These are phyloP conservation scores for Calonectris borealis DNA, from an alignment of 2,113 vertebrate genomes.

Conservation along the genomic window DNA sequence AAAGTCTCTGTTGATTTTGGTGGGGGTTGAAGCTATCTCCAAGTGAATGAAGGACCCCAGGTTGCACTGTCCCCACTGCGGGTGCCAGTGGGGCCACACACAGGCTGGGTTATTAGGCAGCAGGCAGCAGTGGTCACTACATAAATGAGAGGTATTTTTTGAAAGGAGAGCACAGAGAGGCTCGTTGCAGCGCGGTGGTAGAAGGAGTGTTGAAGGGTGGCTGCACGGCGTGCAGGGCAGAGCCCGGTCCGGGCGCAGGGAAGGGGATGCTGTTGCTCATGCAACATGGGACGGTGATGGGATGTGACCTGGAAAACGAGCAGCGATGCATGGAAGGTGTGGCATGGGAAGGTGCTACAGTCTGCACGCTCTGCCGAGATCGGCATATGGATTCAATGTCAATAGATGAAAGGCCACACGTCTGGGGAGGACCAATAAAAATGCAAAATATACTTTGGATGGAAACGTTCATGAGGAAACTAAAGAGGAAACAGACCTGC, in stretches of 20 bases:
- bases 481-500: conserved; percentile 13
- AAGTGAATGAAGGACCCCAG: not conserved
- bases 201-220: not conserved
- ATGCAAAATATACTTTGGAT: conserved; percentile 39
- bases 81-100: not conserved
- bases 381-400: not conserved
- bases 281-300: not conserved
- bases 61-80: not conserved
- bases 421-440: conserved; percentile 47
- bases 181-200: not conserved
- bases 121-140: not conserved
- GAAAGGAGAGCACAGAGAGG: not conserved
- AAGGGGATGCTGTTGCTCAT: not conserved
- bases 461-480: conserved; percentile 10
- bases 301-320: not conserved
- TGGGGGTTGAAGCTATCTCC: not conserved
- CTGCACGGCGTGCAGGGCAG: not conserved
- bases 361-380: not conserved
- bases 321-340: not conserved
- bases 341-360: not conserved
- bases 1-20: not conserved
- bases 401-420: conserved; percentile 17
- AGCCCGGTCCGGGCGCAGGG: not conserved
- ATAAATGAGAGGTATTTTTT: not conserved
- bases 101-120: not conserved